Evolutionary conservation across 2,888 invertebrate genomes (phyloP), one percentile per base, ranked within the genome.

Genomic region (Druceiella hillmani): DNA sequence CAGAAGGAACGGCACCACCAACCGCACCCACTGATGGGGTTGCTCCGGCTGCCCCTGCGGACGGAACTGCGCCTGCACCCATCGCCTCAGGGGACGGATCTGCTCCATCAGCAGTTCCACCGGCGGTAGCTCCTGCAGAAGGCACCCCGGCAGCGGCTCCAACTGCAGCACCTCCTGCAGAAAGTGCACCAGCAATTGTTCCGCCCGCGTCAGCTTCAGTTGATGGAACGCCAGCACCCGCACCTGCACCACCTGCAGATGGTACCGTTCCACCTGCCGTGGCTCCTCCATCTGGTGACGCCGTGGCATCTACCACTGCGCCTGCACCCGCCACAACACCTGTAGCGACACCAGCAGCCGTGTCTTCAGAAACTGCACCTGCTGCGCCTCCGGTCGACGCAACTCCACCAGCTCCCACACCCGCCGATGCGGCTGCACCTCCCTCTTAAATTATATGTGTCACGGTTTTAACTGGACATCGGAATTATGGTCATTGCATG

Each of bases 141-240:
- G 47, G 50, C 14, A 41, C 46, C 1, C 40, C 50, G 3, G 52
- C 56, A 10, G 50, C 50, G 13, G 50, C 49, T 2, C 52, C 53
- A 6, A 33, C 48, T 2, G 44, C 54, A 7, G 47, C 53, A 10
- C 47, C 52, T 9, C 45, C 51, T 9, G 42, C 38, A 5, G 44
- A 11, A 7, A 38, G 38, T 2, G 42, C 47, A 9, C 48, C 54
- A 2, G 52, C 52, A 9, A 33, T 53, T 3, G 50, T 50, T 0
- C 49, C 45, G 2, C 50, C 44, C n/a, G 51, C 53, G 2, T 40
- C 41, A 10, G 38, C 44, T 6, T 31, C 53, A 2, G 44, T 54
- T 1, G 47, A 52, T 0, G 48, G 50, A 2, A 44, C 49, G 20
- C 51, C 47, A 10, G 50, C 48, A 2, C 45, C 50, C 3, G 47